Conservation (phyloP, 1,140 invertebrate genomes). For the Agraylea sexmaculata region DNA sequence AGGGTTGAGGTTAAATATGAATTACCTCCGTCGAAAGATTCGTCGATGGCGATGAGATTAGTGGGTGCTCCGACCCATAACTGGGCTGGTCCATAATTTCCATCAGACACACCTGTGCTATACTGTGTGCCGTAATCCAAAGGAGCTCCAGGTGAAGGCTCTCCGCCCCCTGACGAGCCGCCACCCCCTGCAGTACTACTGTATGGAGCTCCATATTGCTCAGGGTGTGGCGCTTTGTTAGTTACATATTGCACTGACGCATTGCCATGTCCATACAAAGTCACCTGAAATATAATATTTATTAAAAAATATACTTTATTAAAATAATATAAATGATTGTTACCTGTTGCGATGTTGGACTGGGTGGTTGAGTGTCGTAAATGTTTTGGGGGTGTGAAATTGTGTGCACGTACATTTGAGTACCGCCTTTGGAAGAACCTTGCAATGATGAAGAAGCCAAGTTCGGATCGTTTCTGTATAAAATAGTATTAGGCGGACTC, state of each 20-base stretch:
- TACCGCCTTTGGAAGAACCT: slow-evolving; percentile 24
- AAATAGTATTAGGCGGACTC: slow-evolving; percentile 32
- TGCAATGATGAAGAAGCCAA: slow-evolving; percentile 41
- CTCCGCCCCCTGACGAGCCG: slow-evolving; percentile 23
- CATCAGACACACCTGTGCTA: slow-evolving; percentile 30
- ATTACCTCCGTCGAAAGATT: slow-evolving; percentile 27
- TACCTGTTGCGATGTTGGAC: slow-evolving; percentile 40
- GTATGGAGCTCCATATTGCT: slow-evolving; percentile 25
- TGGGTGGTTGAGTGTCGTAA: slow-evolving; percentile 42
- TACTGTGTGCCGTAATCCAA: slow-evolving; percentile 26
- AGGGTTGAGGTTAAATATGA: not conserved
- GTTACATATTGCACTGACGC: slow-evolving; percentile 33
- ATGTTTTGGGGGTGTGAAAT: slow-evolving; percentile 28
- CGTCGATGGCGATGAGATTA: slow-evolving; percentile 33
- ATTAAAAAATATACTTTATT: not conserved
- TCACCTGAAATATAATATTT: slow-evolving; percentile 29
- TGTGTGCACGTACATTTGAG: slow-evolving; percentile 34
- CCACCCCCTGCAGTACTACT: slow-evolving; percentile 26
- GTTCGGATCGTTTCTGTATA: slow-evolving; percentile 46
- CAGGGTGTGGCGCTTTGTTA: slow-evolving; percentile 25
- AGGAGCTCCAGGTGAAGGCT: slow-evolving; percentile 22
- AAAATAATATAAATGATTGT: slow-evolving; percentile 6
- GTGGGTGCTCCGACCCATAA: slow-evolving; percentile 29
- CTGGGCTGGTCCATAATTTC: slow-evolving; percentile 26
- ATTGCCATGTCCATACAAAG: slow-evolving; percentile 37